Conservation (phyloP, 1,140 invertebrate genomes). For the Drosophila burlai region DNA sequence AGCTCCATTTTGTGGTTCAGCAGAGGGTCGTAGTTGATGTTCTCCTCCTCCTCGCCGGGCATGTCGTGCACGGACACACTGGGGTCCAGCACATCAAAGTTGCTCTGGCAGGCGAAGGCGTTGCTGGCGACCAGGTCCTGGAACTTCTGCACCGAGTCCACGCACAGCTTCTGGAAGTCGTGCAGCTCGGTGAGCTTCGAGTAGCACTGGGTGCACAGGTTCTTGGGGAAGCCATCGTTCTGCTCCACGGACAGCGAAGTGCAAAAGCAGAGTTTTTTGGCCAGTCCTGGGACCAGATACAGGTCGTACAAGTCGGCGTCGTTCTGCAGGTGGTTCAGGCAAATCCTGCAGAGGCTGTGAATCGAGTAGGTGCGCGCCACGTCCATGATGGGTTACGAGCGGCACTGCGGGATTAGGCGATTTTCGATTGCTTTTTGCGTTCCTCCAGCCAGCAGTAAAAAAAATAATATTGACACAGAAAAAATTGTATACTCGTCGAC, state of each 20-base stretch:
- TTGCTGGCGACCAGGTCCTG: constrained; percentile 77
- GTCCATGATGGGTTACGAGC: constrained; percentile 51
- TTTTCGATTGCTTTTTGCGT: constrained; percentile 37
- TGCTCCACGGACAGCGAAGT: constrained; percentile 78
- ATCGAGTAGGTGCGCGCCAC: constrained; percentile 73
- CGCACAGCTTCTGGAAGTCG: constrained; percentile 76
- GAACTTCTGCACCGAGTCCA: constrained; percentile 79
- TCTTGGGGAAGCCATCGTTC: constrained; percentile 79
- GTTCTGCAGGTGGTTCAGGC: constrained; percentile 75
- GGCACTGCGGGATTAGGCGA: constrained; percentile 11
- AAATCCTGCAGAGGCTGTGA: constrained; percentile 80
- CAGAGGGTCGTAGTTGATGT: constrained; percentile 76
- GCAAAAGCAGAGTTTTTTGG: constrained; percentile 79
- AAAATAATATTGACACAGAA: constrained; percentile 80
- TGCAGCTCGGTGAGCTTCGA: constrained; percentile 76
- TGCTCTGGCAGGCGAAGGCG: constrained; percentile 61
- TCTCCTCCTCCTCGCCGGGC: constrained; percentile 68
- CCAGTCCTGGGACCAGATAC: constrained; percentile 76
- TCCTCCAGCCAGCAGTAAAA: constrained; percentile 60
- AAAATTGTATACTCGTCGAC: constrained; percentile 77
- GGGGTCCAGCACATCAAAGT: constrained; percentile 69
- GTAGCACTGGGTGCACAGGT: constrained; percentile 77
- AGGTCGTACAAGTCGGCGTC: constrained; percentile 72
- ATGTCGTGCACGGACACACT: constrained; percentile 45
- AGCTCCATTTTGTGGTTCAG: constrained; percentile 79